phyloP scores from a whole-genome alignment of 2,888 invertebrate genomes.

The Loripinus fragilis region DNA sequence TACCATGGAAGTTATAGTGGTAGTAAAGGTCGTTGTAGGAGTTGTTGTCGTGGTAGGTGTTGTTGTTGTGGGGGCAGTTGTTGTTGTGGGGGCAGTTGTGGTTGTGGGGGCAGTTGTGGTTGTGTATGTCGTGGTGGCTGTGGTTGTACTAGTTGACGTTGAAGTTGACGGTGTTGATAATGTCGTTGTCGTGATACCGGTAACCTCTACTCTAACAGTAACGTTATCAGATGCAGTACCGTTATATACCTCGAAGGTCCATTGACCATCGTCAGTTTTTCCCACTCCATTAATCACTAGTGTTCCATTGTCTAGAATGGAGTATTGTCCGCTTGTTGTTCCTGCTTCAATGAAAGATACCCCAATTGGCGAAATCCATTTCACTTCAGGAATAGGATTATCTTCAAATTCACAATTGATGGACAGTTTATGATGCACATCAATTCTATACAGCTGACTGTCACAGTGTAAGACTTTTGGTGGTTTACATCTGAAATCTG shows the following conservation, averaged over 20 bases:
- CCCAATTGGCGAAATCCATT: slow-evolving; percentile 59
- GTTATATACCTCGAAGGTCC: slow-evolving; percentile 54
- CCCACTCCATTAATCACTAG: slow-evolving; percentile 50
- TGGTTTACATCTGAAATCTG: slow-evolving; percentile 58
- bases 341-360: slow-evolving; percentile 39
- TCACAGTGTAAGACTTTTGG: slow-evolving; percentile 61
- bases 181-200: slow-evolving; percentile 49
- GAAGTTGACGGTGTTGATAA: slow-evolving; percentile 49
- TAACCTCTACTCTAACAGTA: slow-evolving; percentile 43
- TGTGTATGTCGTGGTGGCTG: slow-evolving; percentile 41
- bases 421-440: slow-evolving; percentile 38
- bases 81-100: too few species aligned
- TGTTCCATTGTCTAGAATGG: slow-evolving; percentile 56
- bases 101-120: slow-evolving; percentile 25
- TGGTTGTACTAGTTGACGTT: slow-evolving; percentile 37
- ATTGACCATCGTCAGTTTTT: slow-evolving; percentile 49
- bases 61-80: too few species aligned
- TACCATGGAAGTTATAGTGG: slow-evolving; percentile 12
- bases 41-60: slow-evolving; percentile 32
- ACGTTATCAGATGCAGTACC: slow-evolving; percentile 43
- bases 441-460: slow-evolving; percentile 32
- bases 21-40: slow-evolving; percentile 6
- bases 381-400: slow-evolving; percentile 62
- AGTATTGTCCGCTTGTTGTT: slow-evolving; percentile 35
- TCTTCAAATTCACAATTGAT: slow-evolving; percentile 62